These are phyloP conservation scores for Euwallacea similis DNA, from an alignment of 1,140 invertebrate genomes.

Conservation along the genomic window DNA sequence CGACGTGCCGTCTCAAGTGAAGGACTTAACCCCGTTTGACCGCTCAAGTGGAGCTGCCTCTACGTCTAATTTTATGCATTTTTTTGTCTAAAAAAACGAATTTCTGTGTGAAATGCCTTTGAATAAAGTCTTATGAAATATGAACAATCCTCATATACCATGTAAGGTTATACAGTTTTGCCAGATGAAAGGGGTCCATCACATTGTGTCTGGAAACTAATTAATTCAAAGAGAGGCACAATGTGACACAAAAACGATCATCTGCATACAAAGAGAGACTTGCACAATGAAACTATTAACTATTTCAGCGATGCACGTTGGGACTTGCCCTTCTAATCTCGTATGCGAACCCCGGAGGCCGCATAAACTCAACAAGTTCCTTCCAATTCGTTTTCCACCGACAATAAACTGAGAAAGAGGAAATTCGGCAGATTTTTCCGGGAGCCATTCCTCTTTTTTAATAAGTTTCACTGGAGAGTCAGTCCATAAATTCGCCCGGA, in stretches of 20 bases:
- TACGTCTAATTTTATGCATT: constrained; percentile 7
- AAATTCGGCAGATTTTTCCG: constrained; percentile 18
- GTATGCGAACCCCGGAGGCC: no score
- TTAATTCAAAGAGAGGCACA: constrained; percentile 13
- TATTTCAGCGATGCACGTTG: not conserved
- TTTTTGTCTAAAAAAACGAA: not conserved
- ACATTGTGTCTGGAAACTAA: constrained; percentile 9
- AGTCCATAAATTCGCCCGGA: constrained; percentile 20
- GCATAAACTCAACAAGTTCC: constrained; percentile 10
- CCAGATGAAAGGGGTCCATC: constrained; percentile 1
- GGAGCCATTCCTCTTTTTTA: constrained; percentile 20
- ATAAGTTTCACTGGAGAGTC: constrained; percentile 20
- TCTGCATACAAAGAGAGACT: constrained; percentile 17
- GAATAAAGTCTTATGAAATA: no score
- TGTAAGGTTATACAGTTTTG: no score
- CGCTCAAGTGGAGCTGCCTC: constrained; percentile 1
- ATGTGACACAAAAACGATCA: constrained; percentile 18
- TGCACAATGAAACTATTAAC: constrained; percentile 19
- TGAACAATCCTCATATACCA: no score
- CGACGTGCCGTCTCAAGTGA: constrained; percentile 5
- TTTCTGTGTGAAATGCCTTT: no score
- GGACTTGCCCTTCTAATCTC: no score
- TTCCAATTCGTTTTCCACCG: constrained; percentile 15
- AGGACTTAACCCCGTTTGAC: constrained; percentile 14
- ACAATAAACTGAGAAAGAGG: constrained; percentile 14